Base-by-base conservation (phyloP, 2,113 vertebrate species). In the Rhombomys opimus region DNA sequence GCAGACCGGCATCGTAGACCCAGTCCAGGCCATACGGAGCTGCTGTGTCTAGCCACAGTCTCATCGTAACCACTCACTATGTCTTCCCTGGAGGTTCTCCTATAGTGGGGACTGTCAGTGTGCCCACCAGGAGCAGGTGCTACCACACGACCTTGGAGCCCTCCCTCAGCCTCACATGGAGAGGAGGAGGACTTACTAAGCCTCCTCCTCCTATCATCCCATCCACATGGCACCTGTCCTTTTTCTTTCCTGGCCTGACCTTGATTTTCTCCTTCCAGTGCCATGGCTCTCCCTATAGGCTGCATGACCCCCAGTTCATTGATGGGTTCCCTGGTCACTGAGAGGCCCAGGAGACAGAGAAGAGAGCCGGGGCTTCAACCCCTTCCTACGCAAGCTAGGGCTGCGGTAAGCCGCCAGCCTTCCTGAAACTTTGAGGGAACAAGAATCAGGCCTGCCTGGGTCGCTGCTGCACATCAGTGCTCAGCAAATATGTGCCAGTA, bases 201-300 rank as follows among this genome's bases (percentile, higher is more conserved):
- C 32, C 9, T 4, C 2, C 14, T 7, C 35, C 35, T 2, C 86
- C 1, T n/a, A 35, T 38, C 81, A 17, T 6, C n/a, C 38, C 0
- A 0, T 2, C 7, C 50, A 2, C 67, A 2, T 0, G 1, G 54
- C 54, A 23, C 2, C 63, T 22, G 1, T 1, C 2, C 3, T 23
- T 27, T 68, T 25, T 27, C 32, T 41, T 73, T 61, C 35, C 70
- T 52, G 70, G 9, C 23, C 54, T 46, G 27, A 41, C 46, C 13
- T 30, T 13, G 1, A n/a, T 46, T 27, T 41, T 4, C 3, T 57
- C 59, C 0, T 11, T 23, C 63, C 89, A 0, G 6, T 3, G 7
- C 23, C 5, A 73, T 4, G 32, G 46, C 6, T 35, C 46, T 63
- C 67, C 81, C 32, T 0, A 7, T 17, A 22, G 27, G 46, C n/a